These are phyloP conservation scores for Protonemura montana DNA, from an alignment of 2,888 invertebrate species.

Conservation along the genomic window DNA sequence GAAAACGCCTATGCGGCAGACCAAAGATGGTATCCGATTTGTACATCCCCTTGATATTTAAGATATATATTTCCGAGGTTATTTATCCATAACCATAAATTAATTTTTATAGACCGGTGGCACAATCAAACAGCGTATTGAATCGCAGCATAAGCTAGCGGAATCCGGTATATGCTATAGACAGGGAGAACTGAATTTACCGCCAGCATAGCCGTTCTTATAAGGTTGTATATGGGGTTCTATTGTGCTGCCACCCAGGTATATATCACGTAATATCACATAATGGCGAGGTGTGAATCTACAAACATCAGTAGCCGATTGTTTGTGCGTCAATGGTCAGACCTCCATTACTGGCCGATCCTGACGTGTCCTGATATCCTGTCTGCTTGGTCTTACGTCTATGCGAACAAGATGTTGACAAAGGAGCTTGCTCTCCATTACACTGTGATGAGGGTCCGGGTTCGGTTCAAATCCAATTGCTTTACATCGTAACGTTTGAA, in stretches of 20 bases:
- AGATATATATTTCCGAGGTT: too few relatives aligned
- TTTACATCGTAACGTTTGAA: not conserved
- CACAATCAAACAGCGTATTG: too few relatives aligned
- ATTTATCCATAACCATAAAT: too few relatives aligned
- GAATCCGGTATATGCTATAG: too few relatives aligned
- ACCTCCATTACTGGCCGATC: not conserved
- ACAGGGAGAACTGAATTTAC: not conserved
- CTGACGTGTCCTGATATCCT: not conserved
- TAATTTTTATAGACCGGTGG: too few relatives aligned
- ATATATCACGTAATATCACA: slow-evolving; percentile 4
- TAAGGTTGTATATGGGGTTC: not conserved
- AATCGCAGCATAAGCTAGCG: too few relatives aligned
- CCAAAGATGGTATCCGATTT: too few relatives aligned
- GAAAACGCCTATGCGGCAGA: not conserved
- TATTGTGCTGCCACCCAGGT: not conserved
- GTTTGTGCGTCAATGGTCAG: not conserved
- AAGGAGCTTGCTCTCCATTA: too few relatives aligned
- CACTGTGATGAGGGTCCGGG: too few relatives aligned
- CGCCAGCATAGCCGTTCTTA: not conserved
- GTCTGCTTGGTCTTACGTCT: not conserved
- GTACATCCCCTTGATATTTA: too few relatives aligned
- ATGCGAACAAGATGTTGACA: too few relatives aligned
- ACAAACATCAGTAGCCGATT: not conserved
- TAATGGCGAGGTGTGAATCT: not conserved
- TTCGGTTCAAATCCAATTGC: too few relatives aligned